Evolutionary conservation across 2,888 invertebrate genomes (phyloP).

Genomic region (Ophraella communa): DNA sequence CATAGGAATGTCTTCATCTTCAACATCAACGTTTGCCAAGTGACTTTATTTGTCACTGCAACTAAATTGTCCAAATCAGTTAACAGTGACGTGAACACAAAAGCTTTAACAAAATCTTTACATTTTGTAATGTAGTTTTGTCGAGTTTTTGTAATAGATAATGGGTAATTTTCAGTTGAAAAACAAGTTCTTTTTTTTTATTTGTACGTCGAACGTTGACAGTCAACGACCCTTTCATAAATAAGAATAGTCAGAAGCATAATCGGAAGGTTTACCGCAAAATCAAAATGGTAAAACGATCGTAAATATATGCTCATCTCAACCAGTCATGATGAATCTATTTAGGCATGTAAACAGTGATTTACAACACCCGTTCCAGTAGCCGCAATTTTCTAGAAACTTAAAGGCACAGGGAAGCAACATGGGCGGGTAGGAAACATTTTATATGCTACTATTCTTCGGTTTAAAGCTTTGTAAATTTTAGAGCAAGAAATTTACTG

Average conservation of each 20-base stretch:
- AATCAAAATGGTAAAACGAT: constrained; percentile 39
- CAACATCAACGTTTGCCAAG: too few relatives aligned
- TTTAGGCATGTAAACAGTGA: constrained; percentile 33
- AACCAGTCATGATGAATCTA: constrained; percentile 39
- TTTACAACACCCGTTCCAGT: constrained; percentile 37
- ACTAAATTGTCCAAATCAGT: too few relatives aligned
- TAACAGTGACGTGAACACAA: too few relatives aligned
- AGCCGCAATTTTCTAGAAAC: constrained; percentile 39
- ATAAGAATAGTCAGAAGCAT: constrained; percentile 26
- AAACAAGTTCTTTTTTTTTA: background rate
- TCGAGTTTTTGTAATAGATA: too few relatives aligned
- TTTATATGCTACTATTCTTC: background rate
- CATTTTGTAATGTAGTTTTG: too few relatives aligned
- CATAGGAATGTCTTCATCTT: too few relatives aligned
- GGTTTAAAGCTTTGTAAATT: too few relatives aligned
- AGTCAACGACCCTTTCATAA: constrained; percentile 29
- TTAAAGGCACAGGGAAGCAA: constrained; percentile 13
- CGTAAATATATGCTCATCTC: constrained; percentile 36
- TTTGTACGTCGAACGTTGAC: constrained; percentile 4
- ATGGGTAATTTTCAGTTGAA: background rate
- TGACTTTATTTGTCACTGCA: too few relatives aligned
- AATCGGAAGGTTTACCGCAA: constrained; percentile 39
- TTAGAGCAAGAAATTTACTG: background rate
- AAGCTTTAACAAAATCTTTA: too few relatives aligned
- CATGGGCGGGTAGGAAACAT: background rate